Percentiles rank a stretch among this genome's conserved stretches.
phyloP scores from a whole-genome alignment of 2,113 vertebrate genomes.

The Clarias gariepinus region DNA sequence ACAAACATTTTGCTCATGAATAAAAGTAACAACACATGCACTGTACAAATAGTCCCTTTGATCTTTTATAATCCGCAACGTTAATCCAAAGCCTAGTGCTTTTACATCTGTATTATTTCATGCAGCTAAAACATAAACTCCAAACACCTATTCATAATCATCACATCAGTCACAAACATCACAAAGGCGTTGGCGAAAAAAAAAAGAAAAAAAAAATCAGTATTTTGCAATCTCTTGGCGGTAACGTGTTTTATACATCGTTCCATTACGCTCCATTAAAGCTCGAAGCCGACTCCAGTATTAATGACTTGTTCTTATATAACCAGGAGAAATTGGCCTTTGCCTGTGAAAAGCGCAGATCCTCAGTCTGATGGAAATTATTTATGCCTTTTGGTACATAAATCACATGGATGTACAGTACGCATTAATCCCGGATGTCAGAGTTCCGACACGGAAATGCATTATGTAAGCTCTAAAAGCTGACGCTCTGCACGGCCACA shows the following conservation, averaged over 20 bases:
- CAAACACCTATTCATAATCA: constrained; percentile 26
- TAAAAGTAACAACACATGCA: not conserved
- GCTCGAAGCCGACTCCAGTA: not conserved
- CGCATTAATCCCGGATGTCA: constrained; percentile 35
- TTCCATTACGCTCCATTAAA: constrained; percentile 36
- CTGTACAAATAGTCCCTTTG: not conserved
- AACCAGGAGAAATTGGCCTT: not conserved
- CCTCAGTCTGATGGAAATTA: constrained; percentile 13
- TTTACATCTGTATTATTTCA: constrained; percentile 3
- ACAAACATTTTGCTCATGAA: not conserved
- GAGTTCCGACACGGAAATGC: constrained; percentile 34
- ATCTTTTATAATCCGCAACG: not conserved
- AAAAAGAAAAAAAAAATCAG: not conserved
- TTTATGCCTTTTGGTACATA: constrained; percentile 16
- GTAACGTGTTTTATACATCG: constrained; percentile 22
- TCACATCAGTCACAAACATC: not conserved
- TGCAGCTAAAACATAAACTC: constrained; percentile 8
- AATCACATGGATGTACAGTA: constrained; percentile 33
- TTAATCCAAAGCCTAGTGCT: not conserved
- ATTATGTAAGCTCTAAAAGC: constrained; percentile 26
- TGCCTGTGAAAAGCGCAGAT: not conserved
- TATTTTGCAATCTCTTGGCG: not conserved
- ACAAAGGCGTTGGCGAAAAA: not conserved
- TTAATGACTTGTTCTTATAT: constrained; percentile 23
- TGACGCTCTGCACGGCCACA: constrained; percentile 43